Base-by-base conservation (phyloP, 2,113 vertebrate genomes). In the Mastomys coucha region DNA sequence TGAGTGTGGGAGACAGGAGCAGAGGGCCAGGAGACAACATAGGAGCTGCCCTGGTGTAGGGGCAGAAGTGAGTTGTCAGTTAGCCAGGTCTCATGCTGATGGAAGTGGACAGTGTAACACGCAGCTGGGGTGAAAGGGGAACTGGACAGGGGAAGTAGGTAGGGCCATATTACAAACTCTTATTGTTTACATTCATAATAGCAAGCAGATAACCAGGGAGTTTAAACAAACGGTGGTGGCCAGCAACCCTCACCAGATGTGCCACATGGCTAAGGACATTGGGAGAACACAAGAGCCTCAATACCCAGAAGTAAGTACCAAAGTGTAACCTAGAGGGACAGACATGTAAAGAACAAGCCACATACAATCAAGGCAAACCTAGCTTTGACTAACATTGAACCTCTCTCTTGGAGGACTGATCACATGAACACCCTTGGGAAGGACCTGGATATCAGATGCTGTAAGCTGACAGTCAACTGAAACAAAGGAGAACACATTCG, bases 1-100 rank as follows among this genome's bases (percentile, higher is more conserved):
- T 67, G 60, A 49, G 28, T 67, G 63, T 67, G 3, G 45, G 26
- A 24, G 36, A 13, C 5, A 6, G 24, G 22, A 8, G 22, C 13
- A 1, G 0, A 10, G 1, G 5, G 14, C 42, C 24, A 24, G 17
- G 70, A 12, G 24, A 28, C 17, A 17, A 36, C 14, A 3, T 2
- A 12, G 4, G 33, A 90, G 16, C 0, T 56, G 12, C 19, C 26
- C 36, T 24, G 2, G 5, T 9, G 13, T 22, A 14, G 65, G 53
- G 16, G 13, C 33, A 39, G 42, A 53, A 53, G 5, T 0, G 4
- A n/a, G 8, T 16, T 16, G 36, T 24, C 78, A n/a, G 33, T 63
- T 24, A 24, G 10, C 1, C 0, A 11, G 11, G 36, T 7, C 67
- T n/a, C 17, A 22, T 63, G 33, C 0, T 4, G 10, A 7, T 19